Evolutionary conservation across 2,888 invertebrate species (phyloP).

Genomic region (Cetonia aurata): DNA sequence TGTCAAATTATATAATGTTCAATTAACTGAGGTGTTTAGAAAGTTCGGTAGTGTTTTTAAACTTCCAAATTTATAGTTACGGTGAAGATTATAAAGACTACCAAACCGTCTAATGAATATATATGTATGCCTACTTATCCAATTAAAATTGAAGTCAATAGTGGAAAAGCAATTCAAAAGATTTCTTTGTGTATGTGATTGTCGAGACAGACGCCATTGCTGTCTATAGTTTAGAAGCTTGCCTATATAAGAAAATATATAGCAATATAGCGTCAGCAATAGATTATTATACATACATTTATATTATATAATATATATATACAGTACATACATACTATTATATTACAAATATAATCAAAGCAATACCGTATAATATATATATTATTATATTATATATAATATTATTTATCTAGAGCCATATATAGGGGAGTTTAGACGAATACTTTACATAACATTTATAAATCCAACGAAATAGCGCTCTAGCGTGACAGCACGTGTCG

Average conservation of each 20-base stretch:
- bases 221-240: conserved; percentile 61
- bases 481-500: conserved; percentile 61
- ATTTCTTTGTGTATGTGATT: conserved; percentile 14
- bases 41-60: too few relatives aligned
- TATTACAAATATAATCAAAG: conserved; percentile 62
- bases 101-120: not conserved
- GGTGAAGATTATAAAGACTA: too few relatives aligned
- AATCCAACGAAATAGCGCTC: conserved; percentile 60
- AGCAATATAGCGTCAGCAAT: conserved; percentile 67
- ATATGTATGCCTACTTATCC: conserved; percentile 14
- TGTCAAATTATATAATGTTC: conserved; percentile 42
- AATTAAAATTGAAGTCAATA: conserved; percentile 36
- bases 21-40: not conserved
- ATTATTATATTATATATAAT: conserved; percentile 56
- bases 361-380: conserved; percentile 61
- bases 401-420: conserved; percentile 62
- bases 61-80: too few relatives aligned
- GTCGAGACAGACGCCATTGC: conserved; percentile 52
- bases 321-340: conserved; percentile 40
- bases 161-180: conserved; percentile 7
- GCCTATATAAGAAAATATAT: conserved; percentile 63
- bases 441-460: conserved; percentile 52
- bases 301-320: conserved; percentile 49
- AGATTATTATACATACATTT: conserved; percentile 56
- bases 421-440: conserved; percentile 58